phyloP scores from a whole-genome alignment of 2,888 invertebrate species.

The Himalopsyche japonica region DNA sequence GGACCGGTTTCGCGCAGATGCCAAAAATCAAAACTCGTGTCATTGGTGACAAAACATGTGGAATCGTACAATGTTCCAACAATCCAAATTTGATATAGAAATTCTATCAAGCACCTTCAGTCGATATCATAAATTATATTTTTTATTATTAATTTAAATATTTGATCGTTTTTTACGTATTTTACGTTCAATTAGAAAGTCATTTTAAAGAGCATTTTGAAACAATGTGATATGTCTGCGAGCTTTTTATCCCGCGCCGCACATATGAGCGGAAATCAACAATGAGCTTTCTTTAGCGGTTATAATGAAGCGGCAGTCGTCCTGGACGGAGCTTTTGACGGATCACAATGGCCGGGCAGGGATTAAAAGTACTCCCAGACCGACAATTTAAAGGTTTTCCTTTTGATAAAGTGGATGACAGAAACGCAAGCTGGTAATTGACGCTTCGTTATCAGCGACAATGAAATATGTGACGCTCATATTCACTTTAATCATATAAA shows the following conservation, averaged over 20 bases:
- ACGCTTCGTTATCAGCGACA: neutral
- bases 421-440: neutral
- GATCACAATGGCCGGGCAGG: neutral
- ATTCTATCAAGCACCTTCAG: no score
- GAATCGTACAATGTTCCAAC: no score
- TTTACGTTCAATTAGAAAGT: no score
- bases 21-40: no score
- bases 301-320: neutral
- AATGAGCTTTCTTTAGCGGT: constrained; percentile 4
- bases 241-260: neutral
- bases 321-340: neutral
- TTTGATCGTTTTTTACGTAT: no score
- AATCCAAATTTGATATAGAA: no score
- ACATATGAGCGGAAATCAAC: neutral
- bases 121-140: no score
- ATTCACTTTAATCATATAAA: neutral
- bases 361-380: neutral
- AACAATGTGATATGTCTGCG: neutral
- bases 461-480: neutral
- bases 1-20: no score
- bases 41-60: no score
- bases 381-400: constrained; percentile 5
- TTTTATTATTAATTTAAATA: no score
- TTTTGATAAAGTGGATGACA: neutral
- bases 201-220: neutral